phyloP scores from a whole-genome alignment of 1,140 invertebrate species.

The Helicorthomorpha holstii region DNA sequence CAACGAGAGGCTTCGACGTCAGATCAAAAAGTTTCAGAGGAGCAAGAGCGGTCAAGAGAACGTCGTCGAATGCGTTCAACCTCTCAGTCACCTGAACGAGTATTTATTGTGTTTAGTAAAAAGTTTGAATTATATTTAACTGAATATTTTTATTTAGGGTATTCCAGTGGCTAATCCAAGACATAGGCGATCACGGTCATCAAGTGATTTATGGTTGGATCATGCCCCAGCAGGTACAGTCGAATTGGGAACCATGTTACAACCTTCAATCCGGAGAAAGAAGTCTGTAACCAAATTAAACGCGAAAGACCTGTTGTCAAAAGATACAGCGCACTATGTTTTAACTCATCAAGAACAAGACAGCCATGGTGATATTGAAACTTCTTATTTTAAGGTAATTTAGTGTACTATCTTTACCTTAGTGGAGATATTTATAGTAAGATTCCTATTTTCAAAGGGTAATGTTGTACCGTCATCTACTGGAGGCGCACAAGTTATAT shows the following conservation, averaged over 20 bases:
- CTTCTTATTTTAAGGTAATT: slow-evolving; percentile 69
- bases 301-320: slow-evolving; percentile 48
- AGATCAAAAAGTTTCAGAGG: too few species aligned
- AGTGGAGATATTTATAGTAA: not conserved
- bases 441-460: slow-evolving; percentile 37
- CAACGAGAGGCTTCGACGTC: too few species aligned
- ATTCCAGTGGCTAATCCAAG: slow-evolving; percentile 46
- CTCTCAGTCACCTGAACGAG: too few species aligned
- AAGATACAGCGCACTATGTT: slow-evolving; percentile 70
- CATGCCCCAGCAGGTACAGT: slow-evolving; percentile 53
- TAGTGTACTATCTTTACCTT: slow-evolving; percentile 3
- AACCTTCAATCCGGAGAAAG: slow-evolving; percentile 61
- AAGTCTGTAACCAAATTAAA: slow-evolving; percentile 66
- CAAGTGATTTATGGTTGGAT: slow-evolving; percentile 66
- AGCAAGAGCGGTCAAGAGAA: too few species aligned
- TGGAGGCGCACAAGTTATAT: slow-evolving; percentile 86
- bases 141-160: slow-evolving; percentile 8
- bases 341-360: slow-evolving; percentile 80
- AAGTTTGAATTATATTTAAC: too few species aligned
- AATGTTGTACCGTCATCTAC: slow-evolving; percentile 80
- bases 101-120: too few species aligned
- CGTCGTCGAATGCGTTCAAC: too few species aligned
- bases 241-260: slow-evolving; percentile 65
- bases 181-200: slow-evolving; percentile 51
- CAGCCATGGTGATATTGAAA: slow-evolving; percentile 78